phyloP scores from a whole-genome alignment of 2,113 vertebrate genomes.

The Vulpes ferrilata region DNA sequence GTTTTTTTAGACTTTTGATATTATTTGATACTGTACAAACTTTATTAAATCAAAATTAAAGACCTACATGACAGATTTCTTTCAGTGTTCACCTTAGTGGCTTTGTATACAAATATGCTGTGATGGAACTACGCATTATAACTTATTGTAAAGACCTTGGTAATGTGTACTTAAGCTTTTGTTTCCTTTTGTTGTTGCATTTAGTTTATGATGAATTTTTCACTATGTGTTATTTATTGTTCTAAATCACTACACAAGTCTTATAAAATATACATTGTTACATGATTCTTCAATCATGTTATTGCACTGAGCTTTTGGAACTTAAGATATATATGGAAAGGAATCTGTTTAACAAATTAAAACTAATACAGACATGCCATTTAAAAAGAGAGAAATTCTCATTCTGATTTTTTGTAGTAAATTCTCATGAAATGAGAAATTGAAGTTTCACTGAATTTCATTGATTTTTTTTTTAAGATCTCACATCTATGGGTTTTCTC shows the following conservation, averaged over 20 bases:
- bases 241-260: slow-evolving; percentile 67
- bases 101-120: slow-evolving; percentile 50
- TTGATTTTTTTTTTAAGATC: slow-evolving; percentile 50
- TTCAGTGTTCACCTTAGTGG: slow-evolving; percentile 64
- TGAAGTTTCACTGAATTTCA: slow-evolving; percentile 46
- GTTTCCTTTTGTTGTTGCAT: slow-evolving; percentile 59
- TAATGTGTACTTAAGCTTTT: slow-evolving; percentile 59
- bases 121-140: not conserved
- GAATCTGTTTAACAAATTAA: not conserved
- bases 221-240: slow-evolving; percentile 65
- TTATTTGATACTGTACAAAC: slow-evolving; percentile 85
- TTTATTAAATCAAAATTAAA: slow-evolving; percentile 76
- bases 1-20: slow-evolving; percentile 87
- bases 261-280: slow-evolving; percentile 70
- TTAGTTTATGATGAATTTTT: slow-evolving; percentile 74
- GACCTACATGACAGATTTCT: slow-evolving; percentile 69
- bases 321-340: slow-evolving; percentile 48
- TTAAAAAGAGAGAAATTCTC: slow-evolving; percentile 48
- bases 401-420: slow-evolving; percentile 43
- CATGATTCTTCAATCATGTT: slow-evolving; percentile 33
- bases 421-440: slow-evolving; percentile 43
- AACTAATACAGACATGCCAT: slow-evolving; percentile 3
- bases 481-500: slow-evolving; percentile 13
- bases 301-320: slow-evolving; percentile 52
- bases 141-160: slow-evolving; percentile 69